Conservation (phyloP, 2,113 vertebrate species). For the Pluvianellus socialis region DNA sequence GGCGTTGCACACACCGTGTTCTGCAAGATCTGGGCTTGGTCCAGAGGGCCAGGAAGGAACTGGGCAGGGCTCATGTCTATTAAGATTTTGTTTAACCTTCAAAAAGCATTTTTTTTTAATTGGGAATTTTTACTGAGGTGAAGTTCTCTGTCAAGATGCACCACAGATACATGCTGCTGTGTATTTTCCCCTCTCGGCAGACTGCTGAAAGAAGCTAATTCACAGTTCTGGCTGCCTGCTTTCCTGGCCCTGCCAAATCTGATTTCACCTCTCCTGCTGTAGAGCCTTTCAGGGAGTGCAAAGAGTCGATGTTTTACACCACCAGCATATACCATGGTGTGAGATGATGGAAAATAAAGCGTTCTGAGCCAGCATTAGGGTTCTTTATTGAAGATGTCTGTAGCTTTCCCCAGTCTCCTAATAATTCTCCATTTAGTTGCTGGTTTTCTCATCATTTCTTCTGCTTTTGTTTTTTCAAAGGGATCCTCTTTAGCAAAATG, state of each 20-base stretch:
- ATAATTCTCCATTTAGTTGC: constrained; percentile 1
- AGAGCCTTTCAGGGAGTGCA: constrained; percentile 8
- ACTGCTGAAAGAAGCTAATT: background rate
- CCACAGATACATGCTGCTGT: fast-evolving
- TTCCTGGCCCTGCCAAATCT: constrained; percentile 14
- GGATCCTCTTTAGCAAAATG: background rate
- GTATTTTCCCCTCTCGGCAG: background rate
- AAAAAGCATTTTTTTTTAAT: background rate
- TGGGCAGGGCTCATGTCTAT: background rate
- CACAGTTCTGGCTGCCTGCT: background rate
- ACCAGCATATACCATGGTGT: background rate
- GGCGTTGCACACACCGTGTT: fast-evolving
- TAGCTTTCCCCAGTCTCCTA: constrained; percentile 20
- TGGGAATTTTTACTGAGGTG: fast-evolving
- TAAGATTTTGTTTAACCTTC: background rate
- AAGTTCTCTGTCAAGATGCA: background rate
- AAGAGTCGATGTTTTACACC: constrained; percentile 42
- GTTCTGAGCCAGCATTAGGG: background rate
- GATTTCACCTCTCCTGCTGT: constrained; percentile 48
- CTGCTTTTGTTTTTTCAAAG: background rate
- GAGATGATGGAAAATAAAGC: constrained; percentile 55
- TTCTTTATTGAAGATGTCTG: constrained; percentile 52
- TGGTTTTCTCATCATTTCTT: constrained; percentile 26
- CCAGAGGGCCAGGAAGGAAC: background rate
- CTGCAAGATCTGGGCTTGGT: background rate